Evolutionary conservation across 2,797 vertebrate species (phyloP).

Genomic region (Ptychadena robeensis): DNA sequence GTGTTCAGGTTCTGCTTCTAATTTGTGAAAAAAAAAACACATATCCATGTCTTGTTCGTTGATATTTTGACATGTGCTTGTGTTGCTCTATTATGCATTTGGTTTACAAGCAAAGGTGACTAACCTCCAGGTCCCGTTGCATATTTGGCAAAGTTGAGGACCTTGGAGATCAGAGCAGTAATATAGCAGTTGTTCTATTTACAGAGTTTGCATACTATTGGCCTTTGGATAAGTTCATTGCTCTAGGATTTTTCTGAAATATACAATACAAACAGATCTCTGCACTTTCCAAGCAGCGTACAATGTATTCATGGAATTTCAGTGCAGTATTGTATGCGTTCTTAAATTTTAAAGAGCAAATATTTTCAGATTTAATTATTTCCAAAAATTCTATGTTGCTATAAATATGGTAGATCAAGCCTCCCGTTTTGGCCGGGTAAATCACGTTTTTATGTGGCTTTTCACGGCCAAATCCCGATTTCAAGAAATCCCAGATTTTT

Average conservation of each 20-base stretch:
- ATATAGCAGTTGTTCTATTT: not conserved
- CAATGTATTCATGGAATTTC: not conserved
- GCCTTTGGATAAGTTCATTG: conserved; percentile 27
- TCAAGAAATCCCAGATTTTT: too few species aligned
- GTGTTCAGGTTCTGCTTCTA: too few species aligned
- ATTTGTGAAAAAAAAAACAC: too few species aligned
- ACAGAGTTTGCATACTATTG: conserved; percentile 9
- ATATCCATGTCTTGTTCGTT: not conserved
- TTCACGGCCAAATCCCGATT: too few species aligned
- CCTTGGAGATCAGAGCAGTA: not conserved
- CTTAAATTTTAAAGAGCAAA: not conserved
- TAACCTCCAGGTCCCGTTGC: conserved; percentile 17
- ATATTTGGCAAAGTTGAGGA: not conserved
- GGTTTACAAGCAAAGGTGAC: conserved; percentile 19
- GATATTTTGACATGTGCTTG: not conserved
- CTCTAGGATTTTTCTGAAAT: conserved; percentile 3
- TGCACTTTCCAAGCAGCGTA: not conserved
- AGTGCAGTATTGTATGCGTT: not conserved
- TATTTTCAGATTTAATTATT: too few species aligned
- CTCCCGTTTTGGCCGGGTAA: too few species aligned
- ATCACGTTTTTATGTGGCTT: too few species aligned
- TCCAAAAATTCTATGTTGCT: too few species aligned
- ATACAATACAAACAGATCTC: not conserved
- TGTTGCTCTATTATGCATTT: not conserved
- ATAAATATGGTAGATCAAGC: too few species aligned